A percentile compares a stretch with the other conserved stretches of the same genome.
phyloP scores from a whole-genome alignment of 2,113 vertebrate species.

The Clarias gariepinus region DNA sequence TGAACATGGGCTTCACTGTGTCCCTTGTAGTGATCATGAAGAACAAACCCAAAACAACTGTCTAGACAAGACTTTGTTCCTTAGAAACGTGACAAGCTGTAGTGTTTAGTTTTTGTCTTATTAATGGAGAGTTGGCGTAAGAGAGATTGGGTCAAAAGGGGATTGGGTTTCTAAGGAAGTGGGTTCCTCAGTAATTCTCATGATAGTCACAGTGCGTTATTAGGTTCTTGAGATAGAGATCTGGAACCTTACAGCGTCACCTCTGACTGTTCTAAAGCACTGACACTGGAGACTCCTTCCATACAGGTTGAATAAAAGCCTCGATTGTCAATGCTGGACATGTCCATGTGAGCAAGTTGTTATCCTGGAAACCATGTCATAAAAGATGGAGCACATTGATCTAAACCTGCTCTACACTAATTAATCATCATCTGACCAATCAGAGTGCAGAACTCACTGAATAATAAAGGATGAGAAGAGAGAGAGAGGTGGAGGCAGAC shows the following conservation, averaged over 20 bases:
- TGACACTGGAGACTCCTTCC: neutral
- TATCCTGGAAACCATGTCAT: neutral
- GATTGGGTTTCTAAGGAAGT: too few relatives aligned
- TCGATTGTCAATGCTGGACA: neutral
- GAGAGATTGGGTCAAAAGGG: too few relatives aligned
- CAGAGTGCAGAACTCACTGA: neutral
- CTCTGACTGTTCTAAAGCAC: neutral
- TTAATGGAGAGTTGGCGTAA: too few relatives aligned
- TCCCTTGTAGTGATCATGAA: too few relatives aligned
- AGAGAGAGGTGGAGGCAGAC: neutral
- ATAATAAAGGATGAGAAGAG: neutral
- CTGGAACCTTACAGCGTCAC: neutral
- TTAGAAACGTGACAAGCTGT: too few relatives aligned
- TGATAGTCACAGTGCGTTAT: neutral
- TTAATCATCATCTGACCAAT: neutral
- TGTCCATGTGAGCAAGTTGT: neutral
- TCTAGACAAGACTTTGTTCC: too few relatives aligned
- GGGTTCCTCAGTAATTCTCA: too few relatives aligned
- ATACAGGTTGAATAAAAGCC: neutral
- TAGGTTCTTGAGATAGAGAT: too few relatives aligned
- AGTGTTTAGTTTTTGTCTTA: too few relatives aligned
- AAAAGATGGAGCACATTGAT: too few relatives aligned
- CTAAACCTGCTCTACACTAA: neutral
- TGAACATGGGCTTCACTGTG: neutral
- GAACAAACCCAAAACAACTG: too few relatives aligned